Base-by-base conservation (phyloP, 2,113 vertebrate species). In the Dendropsophus ebraccatus region DNA sequence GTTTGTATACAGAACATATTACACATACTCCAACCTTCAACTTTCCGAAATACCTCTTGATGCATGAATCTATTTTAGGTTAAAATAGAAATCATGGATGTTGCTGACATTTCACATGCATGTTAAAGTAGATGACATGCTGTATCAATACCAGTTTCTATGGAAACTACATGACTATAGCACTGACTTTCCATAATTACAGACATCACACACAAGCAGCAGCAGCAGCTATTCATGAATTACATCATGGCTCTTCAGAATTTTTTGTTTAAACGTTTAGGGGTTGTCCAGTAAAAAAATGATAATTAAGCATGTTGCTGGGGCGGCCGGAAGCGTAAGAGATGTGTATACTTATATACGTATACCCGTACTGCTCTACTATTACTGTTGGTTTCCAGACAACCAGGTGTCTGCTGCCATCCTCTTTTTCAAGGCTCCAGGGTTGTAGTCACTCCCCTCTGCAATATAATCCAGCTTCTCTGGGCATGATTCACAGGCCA, bases 71-170 rank as follows among this genome's bases (percentile, higher is more conserved):
- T 13, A 17, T 30, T 65, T 17, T 17, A 5, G 0, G 62, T 17
- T 30, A 17, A 67, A 21, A 67, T 32, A 11, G 30, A 32, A 19
- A 69, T 5, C 32, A 69, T 21, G 65, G 30, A 69, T 69, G 65
- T 35, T 69, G 65, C 30, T 69, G 32, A 7, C 30, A 69, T 69
- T 69, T 35, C 28, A 69, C 65, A 69, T 37, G 32, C 30, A 69
- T 69, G 65, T 69, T 35, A 30, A 69, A 32, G 62, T 69, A 37
- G 65, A 7, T 69, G 16, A 37, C 30, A 17, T 19, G 58, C 65
- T 69, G 65, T 69, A 65, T 28, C 4, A 69, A 69, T 32, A 69
- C 14, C 65, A 35, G 65, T 69, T 69, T 69, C 65, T 69, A 69
- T 69, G 65, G 65, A 69, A 69, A 69, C 65, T 69, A 69, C 65